Conservation (phyloP, 2,113 vertebrate genomes). For the Octodon degus region DNA sequence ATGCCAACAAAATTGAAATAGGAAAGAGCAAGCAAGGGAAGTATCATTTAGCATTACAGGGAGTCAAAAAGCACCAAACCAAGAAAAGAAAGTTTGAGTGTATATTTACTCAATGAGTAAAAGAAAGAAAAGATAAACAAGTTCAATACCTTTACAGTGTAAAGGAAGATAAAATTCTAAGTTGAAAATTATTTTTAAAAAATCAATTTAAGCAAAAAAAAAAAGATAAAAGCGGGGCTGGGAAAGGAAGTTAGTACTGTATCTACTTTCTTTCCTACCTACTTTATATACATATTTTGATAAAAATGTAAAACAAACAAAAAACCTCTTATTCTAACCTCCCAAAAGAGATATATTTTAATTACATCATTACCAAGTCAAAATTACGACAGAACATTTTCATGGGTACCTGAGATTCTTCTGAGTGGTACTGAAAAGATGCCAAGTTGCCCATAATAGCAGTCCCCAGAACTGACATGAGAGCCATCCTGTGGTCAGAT, state of each 20-base stretch:
- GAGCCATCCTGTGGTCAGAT: constrained; percentile 93
- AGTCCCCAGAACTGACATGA: constrained; percentile 93
- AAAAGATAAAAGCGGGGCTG: not conserved
- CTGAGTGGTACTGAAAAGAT: constrained; percentile 89
- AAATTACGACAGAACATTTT: not conserved
- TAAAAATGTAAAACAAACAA: constrained; percentile 17
- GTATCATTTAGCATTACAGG: not conserved
- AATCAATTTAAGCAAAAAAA: constrained; percentile 26
- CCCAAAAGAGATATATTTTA: not conserved
- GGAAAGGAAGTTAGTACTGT: not conserved
- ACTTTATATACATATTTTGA: not conserved
- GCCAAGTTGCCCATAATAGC: constrained; percentile 90
- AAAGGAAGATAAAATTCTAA: constrained; percentile 27
- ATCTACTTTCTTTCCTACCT: not conserved
- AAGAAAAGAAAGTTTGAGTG: not conserved
- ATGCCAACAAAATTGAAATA: not conserved
- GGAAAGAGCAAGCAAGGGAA: not conserved
- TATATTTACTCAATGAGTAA: not conserved
- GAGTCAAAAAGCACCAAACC: not conserved
- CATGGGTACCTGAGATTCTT: constrained; percentile 91
- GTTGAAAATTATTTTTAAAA: not conserved
- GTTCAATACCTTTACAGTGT: not conserved
- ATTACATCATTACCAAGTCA: not conserved
- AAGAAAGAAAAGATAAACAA: not conserved
- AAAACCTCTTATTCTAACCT: not conserved